Base-by-base conservation (phyloP, 2,113 vertebrate genomes). In the Nothobranchius kuhntae region DNA sequence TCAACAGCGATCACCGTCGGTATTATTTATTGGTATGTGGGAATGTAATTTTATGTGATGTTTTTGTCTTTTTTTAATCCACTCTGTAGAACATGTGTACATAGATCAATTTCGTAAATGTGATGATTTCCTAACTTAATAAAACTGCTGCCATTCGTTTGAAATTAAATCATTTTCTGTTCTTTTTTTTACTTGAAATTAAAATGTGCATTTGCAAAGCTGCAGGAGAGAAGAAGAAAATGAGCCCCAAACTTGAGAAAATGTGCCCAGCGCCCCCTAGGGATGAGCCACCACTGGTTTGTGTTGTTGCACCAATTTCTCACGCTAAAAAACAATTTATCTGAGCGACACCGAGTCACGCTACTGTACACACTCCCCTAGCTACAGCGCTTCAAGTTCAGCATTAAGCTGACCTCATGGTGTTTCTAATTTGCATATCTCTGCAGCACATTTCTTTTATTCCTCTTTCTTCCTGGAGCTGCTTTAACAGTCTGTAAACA, bases 81-180 rank as follows among this genome's bases (percentile, higher is more conserved):
- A 68, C 67, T 65, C 42, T 50, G 63, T 78, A 87, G 77, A 88
- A 70, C 61, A 67, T 58, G 40, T 90, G 84, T 88, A 87, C 57
- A 89, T 87, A 87, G 77, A 71, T 59, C n/a, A 47, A 73, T 89
- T 89, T 88, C 75, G 68, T 88, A 86, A 88, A 86, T 83, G 75
- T 88, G 75, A 81, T 88, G 85, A 83, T 88, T 89, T 91, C 86
- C 62, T 89, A 87, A 89, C 73, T 87, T 84, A 91, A 87, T 91
- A 87, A 91, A 87, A 84, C 61, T 64, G 74, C 81, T 90, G 66
- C 68, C 86, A 80, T 81, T 82, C 51, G 76, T 87, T 87, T 81
- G 77, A 67, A 14, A 75, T 38, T 1, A 58, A n/a, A 50, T 5
- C 55, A 15, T 24, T 38, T 26, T 40, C 36, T 10, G 15, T 17